Evolutionary conservation across 2,113 vertebrate species (phyloP), one percentile per base, ranked within the genome.

Genomic region (Leptodactylus fuscus): DNA sequence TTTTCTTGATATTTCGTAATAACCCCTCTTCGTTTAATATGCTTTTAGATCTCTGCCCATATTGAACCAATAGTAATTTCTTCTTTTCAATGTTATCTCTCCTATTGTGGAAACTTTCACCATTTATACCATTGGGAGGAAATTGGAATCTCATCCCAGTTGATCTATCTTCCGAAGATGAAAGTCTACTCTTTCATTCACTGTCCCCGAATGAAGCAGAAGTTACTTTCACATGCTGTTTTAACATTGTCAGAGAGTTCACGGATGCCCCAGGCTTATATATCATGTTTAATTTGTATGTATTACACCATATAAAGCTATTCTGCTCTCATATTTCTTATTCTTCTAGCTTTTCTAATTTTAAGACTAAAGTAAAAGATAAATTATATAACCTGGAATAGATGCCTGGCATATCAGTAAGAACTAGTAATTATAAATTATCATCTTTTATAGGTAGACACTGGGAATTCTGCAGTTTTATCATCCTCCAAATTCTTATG

Each of bases 1-100:
- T 86, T 86, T 86, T 86, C 77, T 81, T 86, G 77, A 86, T 86
- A 81, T 46, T 73, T 73, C 15, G 44, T 73, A 86, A 81, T 86
- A 86, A 80, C 65, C 62, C 75, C 65, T 81, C 67, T 46, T 67
- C 79, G 53, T 86, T 85, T 80, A 80, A 55, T 85, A 70, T 71
- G 48, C 67, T 60, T 55, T 86, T 41, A 73, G 77, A 86, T 80
- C 32, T 44, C 11, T 55, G 73, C 67, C 46, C 75, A 79, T 79
- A 70, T 75, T 53, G 62, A 85, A 70, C 41, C 41, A 32, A 79
- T 81, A 60, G 49, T 81, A 86, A 81, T 81, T 71, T 81, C 65
- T 58, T 60, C 48, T 69, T 80, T 73, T 60, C 36, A 38, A 55
- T 85, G 49, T 51, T 70, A 58, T 49, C 38, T 67, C n/a, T 86